Evolutionary conservation across 2,113 vertebrate species (phyloP).

Genomic region (Motacilla tschutschensis): DNA sequence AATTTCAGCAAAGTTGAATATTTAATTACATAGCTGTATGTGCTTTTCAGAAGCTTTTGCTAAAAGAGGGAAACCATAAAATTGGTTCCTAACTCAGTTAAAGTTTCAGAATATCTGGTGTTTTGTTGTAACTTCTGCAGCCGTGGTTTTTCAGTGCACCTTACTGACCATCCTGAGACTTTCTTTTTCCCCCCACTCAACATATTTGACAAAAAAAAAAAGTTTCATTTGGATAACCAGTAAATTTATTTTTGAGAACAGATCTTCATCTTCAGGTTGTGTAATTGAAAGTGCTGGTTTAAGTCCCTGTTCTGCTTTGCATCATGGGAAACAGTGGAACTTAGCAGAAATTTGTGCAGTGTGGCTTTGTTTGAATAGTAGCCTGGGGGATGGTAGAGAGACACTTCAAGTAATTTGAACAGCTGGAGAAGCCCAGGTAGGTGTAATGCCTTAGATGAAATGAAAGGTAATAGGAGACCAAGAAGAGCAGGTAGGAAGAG

Average conservation of each 20-base stretch:
- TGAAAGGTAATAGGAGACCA: not conserved
- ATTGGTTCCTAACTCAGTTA: not conserved
- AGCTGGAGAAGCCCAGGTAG: constrained; percentile 26
- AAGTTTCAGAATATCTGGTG: not conserved
- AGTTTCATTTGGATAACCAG: not conserved
- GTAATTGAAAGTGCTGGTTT: not conserved
- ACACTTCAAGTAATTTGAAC: not conserved
- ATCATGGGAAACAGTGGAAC: not conserved
- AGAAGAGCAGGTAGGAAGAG: constrained; percentile 15
- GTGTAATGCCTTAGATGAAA: not conserved
- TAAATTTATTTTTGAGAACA: not conserved
- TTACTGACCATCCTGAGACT: not conserved
- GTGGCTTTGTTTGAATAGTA: constrained; percentile 21
- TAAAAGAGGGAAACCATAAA: not conserved
- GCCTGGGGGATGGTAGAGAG: not conserved
- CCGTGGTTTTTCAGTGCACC: not conserved
- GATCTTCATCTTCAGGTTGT: not conserved
- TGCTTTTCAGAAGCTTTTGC: not conserved
- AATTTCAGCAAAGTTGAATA: not conserved
- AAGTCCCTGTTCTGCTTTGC: not conserved
- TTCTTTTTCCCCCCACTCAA: fast-evolving
- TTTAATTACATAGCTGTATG: not conserved
- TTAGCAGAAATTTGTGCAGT: not conserved
- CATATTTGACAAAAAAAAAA: not conserved
- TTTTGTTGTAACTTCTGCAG: not conserved